Conservation (phyloP, 1,140 invertebrate species). For the Globodera rostochiensis region DNA sequence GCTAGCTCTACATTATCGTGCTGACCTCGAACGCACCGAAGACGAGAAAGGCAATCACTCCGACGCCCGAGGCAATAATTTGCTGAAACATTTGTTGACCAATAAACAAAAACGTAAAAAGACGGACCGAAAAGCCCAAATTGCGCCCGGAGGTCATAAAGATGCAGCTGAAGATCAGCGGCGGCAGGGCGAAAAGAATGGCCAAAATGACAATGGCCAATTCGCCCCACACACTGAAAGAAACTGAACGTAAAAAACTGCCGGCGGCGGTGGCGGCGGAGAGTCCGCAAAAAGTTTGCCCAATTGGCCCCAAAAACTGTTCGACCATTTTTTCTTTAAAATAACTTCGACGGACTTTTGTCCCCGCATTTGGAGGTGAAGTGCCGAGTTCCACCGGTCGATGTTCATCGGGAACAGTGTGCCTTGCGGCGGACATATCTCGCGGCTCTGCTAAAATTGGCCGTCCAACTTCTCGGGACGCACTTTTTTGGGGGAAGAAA, state of each 20-base stretch:
- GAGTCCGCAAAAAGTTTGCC: neutral
- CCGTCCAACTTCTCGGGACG: neutral
- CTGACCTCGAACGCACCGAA: conserved; percentile 59
- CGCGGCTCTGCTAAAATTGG: conserved; percentile 49
- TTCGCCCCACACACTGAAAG: conserved; percentile 64
- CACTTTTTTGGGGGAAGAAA: neutral
- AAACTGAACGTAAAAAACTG: neutral
- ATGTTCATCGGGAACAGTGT: conserved; percentile 65
- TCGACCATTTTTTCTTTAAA: conserved; percentile 7
- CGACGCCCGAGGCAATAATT: conserved; percentile 51
- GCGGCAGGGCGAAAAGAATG: conserved; percentile 56
- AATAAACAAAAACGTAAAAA: conserved; percentile 3
- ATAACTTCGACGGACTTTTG: conserved; percentile 46
- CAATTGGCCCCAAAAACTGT: neutral
- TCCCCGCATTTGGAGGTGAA: conserved; percentile 63
- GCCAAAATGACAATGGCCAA: conserved; percentile 63
- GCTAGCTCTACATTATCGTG: too few relatives aligned
- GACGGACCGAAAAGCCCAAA: conserved; percentile 43
- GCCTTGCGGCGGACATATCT: conserved; percentile 62
- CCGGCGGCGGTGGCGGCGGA: neutral
- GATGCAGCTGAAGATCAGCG: conserved; percentile 62
- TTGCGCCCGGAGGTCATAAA: conserved; percentile 53
- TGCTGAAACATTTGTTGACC: conserved; percentile 51
- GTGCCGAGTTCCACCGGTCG: conserved; percentile 63
- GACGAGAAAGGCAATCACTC: conserved; percentile 60